These are phyloP conservation scores for Cydia pomonella DNA, from an alignment of 1,140 invertebrate genomes.

Conservation along the genomic window DNA sequence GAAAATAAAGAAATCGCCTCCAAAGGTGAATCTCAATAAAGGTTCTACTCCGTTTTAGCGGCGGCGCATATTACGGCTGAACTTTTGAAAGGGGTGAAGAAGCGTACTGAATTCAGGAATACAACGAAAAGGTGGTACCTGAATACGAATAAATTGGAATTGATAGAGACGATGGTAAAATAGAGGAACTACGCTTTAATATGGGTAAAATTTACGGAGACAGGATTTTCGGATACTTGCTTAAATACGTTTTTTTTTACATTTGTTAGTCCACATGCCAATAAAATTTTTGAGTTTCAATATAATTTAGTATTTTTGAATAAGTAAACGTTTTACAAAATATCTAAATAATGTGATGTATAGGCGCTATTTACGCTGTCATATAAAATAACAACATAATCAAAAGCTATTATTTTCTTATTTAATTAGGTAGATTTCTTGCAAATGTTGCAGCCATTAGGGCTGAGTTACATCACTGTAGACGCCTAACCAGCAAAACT, in stretches of 20 bases:
- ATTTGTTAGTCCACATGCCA: no score
- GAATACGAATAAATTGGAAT: constrained; percentile 72
- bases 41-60: constrained; percentile 54
- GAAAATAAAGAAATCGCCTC: constrained; percentile 50
- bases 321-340: no score
- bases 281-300: no score
- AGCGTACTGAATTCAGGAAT: constrained; percentile 61
- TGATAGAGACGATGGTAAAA: constrained; percentile 33
- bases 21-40: constrained; percentile 72
- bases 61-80: constrained; percentile 63
- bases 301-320: no score
- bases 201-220: background rate
- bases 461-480: constrained; percentile 23
- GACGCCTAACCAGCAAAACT: constrained; percentile 43
- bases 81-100: constrained; percentile 72
- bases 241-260: background rate
- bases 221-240: background rate
- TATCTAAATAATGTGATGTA: background rate
- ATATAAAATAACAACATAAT: background rate
- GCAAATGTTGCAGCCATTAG: constrained; percentile 2
- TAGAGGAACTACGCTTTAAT: constrained; percentile 20
- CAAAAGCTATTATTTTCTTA: background rate
- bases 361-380: background rate
- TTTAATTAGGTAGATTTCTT: background rate
- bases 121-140: constrained; percentile 75